Evolutionary conservation across 2,797 vertebrate genomes (phyloP), one percentile per base, ranked within the genome.

Genomic region (Pyrrhura leucotis): DNA sequence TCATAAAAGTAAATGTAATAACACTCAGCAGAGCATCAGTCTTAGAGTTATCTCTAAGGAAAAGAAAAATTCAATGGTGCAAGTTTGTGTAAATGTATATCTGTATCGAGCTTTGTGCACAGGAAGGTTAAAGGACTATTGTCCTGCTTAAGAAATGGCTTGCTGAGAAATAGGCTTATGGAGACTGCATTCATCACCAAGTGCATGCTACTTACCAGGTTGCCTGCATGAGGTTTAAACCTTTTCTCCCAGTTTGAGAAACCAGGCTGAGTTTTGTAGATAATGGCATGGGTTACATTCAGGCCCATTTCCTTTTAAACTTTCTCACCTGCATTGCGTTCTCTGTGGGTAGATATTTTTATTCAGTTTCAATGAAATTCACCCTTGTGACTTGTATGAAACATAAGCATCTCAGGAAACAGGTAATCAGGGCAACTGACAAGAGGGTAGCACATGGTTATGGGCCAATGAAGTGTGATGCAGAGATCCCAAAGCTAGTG

Each of bases 1-100:
- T 89, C 94, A 80, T 91, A 81, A 95, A 82, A 95, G 91, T n/a
- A 86, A 61, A 88, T 95, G 72, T 88, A 97, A 76, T 94, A 96
- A 95, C 62, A 82, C 58, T 95, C 83, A 93, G 90, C 86, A 92
- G 94, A 93, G 76, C 75, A 93, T 96, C 93, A 90, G 74, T 95
- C 77, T 58, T 61, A 83, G 61, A 83, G 74, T 76, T 97, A 86
- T 80, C 47, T 96, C 95, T 65, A 47, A 96, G 85, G 87, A 91
- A 87, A 84, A 89, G 73, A 79, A 86, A 94, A 86, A 96, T 56
- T 92, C 67, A 54, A 9, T 77, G 39, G 56, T 26, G 39, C 14
- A 58, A 28, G 47, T 82, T 76, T 78, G 90, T 90, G 56, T 40
- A 48, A 84, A 69, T 50, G 51, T 77, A 11, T 29, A 39, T 85